Conservation (phyloP, 2,113 vertebrate species). For the Oophaga pumilio region DNA sequence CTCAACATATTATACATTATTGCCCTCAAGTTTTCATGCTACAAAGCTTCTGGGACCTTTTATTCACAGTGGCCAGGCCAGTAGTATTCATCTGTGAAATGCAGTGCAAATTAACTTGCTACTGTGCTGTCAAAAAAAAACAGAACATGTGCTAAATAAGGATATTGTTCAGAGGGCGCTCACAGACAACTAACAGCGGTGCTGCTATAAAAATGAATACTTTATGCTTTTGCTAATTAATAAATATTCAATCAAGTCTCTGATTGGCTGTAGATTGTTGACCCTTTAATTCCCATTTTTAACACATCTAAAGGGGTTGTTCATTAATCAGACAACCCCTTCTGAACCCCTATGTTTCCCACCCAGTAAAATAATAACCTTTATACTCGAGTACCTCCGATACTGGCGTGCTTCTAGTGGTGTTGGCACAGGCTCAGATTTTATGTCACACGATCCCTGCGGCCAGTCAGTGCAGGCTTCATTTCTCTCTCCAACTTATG, state of each 20-base stretch:
- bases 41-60: not conserved
- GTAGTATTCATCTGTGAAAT: constrained; percentile 53
- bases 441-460: no score
- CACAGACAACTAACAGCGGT: not conserved
- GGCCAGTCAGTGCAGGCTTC: no score
- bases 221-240: not conserved
- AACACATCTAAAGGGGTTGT: not conserved
- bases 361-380: no score
- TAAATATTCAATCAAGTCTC: not conserved
- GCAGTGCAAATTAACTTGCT: constrained; percentile 28
- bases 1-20: constrained; percentile 35
- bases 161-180: not conserved
- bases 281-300: not conserved
- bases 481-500: no score
- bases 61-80: constrained; percentile 23
- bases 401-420: no score
- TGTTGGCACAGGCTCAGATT: no score
- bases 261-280: not conserved
- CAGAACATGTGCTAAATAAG: not conserved
- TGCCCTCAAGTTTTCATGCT: constrained; percentile 41
- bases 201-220: not conserved
- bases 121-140: constrained; percentile 31
- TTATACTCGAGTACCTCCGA: no score
- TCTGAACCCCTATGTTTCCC: no score
- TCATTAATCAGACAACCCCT: no score